Evolutionary conservation across 2,113 vertebrate genomes (phyloP).

Genomic region (Entomyzon cyanotis): DNA sequence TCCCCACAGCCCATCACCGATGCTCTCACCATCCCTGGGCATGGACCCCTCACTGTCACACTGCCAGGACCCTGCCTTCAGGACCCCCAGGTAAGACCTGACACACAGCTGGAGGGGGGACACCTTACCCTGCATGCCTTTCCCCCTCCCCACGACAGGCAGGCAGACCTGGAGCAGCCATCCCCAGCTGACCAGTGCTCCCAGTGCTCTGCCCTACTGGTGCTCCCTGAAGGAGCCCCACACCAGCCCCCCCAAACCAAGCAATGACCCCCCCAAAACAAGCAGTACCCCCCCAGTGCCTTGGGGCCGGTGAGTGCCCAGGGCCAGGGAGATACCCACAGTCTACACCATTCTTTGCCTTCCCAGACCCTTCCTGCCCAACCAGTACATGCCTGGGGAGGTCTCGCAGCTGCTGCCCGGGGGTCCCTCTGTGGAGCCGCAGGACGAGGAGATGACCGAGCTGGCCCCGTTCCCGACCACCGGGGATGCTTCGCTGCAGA

Average conservation of each 20-base stretch:
- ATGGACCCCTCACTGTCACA: neutral
- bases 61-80: neutral
- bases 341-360: neutral
- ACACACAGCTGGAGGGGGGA: accelerated
- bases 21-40: neutral
- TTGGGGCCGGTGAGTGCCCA: neutral
- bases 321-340: neutral
- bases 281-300: neutral
- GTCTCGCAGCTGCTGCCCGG: neutral
- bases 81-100: neutral
- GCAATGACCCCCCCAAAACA: too few relatives aligned
- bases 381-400: neutral
- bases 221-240: neutral
- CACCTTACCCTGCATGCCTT: neutral
- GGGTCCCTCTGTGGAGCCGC: neutral
- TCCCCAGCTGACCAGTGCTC: neutral
- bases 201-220: neutral
- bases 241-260: too few relatives aligned
- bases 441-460: conserved; percentile 23
- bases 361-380: conserved; percentile 6
- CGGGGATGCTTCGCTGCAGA: neutral
- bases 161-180: accelerated
- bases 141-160: accelerated
- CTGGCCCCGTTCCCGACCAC: neutral
- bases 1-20: neutral